phyloP scores from a whole-genome alignment of 2,888 invertebrate species.

The Pheosia gnoma region DNA sequence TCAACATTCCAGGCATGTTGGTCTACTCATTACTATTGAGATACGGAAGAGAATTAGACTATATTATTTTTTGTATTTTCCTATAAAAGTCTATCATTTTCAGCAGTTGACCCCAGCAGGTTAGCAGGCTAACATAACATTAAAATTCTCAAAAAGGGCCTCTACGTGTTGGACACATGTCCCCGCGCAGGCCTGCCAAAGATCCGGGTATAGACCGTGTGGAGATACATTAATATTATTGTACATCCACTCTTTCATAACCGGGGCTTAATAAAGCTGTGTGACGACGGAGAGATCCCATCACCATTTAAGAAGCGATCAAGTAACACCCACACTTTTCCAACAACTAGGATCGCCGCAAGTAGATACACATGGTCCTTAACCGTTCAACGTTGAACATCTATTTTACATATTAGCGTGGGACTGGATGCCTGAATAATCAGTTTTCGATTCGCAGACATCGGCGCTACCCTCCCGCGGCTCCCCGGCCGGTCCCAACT shows the following conservation, averaged over 20 bases:
- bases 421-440: constrained; percentile 58
- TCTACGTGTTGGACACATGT: too few relatives aligned
- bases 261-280: not conserved
- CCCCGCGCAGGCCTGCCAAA: too few relatives aligned
- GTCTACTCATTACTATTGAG: constrained; percentile 31
- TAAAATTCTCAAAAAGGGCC: too few relatives aligned
- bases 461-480: constrained; percentile 42
- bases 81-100: too few relatives aligned
- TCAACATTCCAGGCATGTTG: constrained; percentile 22
- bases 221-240: too few relatives aligned
- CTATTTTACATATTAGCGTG: constrained; percentile 45
- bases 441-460: constrained; percentile 51
- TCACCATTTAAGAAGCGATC: not conserved
- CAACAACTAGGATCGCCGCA: not conserved
- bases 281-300: not conserved
- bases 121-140: too few relatives aligned
- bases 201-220: too few relatives aligned
- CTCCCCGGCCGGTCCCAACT: constrained; percentile 7
- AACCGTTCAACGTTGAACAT: constrained; percentile 18
- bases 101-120: too few relatives aligned
- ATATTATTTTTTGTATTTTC: too few relatives aligned
- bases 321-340: not conserved
- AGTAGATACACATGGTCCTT: constrained; percentile 10
- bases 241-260: too few relatives aligned
- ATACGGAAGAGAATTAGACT: not conserved